phyloP scores from a whole-genome alignment of 2,888 invertebrate species.

The Leptinotarsa rubiginosa region DNA sequence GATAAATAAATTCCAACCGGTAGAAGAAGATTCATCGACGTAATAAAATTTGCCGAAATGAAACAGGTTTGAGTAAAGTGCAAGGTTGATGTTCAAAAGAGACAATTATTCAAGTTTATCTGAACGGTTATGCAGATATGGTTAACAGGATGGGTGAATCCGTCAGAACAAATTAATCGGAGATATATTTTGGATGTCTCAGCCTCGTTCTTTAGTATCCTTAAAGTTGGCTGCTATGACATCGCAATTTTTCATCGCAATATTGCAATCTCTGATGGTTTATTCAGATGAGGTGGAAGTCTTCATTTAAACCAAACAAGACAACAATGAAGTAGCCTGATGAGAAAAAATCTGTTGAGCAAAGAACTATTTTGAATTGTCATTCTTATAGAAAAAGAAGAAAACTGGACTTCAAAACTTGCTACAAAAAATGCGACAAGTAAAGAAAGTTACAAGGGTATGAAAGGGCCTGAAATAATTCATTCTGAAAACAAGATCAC shows the following conservation, averaged over 20 bases:
- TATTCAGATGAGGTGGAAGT: background rate
- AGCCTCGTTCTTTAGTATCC: slow-evolving; percentile 3
- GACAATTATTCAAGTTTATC: slow-evolving; percentile 30
- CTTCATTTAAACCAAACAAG: background rate
- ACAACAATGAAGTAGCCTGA: background rate
- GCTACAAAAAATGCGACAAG: too few species aligned
- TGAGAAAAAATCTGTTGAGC: too few species aligned
- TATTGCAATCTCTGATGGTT: background rate
- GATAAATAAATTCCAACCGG: slow-evolving; percentile 20
- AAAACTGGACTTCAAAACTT: too few species aligned
- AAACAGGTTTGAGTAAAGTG: slow-evolving; percentile 24
- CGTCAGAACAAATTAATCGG: slow-evolving; percentile 29
- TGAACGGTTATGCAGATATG: slow-evolving; percentile 29
- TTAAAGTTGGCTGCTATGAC: slow-evolving; percentile 4
- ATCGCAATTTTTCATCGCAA: slow-evolving; percentile 6
- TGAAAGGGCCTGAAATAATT: too few species aligned
- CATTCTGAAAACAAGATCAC: too few species aligned
- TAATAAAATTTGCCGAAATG: slow-evolving; percentile 28
- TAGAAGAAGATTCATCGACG: slow-evolving; percentile 16
- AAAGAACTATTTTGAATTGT: too few species aligned
- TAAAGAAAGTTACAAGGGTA: too few species aligned
- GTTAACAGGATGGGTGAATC: slow-evolving; percentile 24
- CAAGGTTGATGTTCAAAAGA: slow-evolving; percentile 26
- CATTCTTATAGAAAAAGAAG: too few species aligned
- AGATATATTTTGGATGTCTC: slow-evolving; percentile 20